Conservation (phyloP, 2,888 invertebrate genomes). For the Philonicus albiceps region DNA sequence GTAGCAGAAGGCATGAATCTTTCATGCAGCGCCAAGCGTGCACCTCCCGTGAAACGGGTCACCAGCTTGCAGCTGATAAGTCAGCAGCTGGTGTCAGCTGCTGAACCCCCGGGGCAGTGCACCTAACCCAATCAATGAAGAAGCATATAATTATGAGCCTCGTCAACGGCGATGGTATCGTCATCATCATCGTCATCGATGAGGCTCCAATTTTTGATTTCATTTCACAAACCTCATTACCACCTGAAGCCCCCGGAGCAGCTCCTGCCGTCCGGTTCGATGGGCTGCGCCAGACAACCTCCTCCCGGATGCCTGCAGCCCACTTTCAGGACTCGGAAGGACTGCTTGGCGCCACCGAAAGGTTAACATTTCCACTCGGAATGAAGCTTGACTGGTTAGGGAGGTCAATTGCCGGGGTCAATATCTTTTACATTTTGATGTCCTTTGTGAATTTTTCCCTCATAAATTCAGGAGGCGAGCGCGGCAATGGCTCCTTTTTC, state of each 20-base stretch:
- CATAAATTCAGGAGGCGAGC: slow-evolving; percentile 6
- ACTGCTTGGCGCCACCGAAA: slow-evolving; percentile 36
- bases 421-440: slow-evolving; percentile 34
- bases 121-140: neutral
- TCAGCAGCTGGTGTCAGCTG: neutral
- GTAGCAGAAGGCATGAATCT: slow-evolving; percentile 10
- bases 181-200: neutral
- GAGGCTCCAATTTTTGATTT: neutral
- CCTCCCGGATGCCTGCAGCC: neutral
- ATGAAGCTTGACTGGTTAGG: slow-evolving; percentile 34
- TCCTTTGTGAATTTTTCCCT: slow-evolving; percentile 18
- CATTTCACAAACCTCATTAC: neutral
- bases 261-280: neutral
- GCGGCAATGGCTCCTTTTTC: neutral
- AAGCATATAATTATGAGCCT: neutral
- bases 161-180: neutral
- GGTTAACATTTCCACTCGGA: slow-evolving; percentile 26
- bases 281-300: neutral
- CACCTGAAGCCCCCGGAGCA: slow-evolving; percentile 6
- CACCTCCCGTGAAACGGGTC: neutral
- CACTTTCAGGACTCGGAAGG: neutral
- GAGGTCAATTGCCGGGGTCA: slow-evolving; percentile 31
- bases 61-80: neutral
- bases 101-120: neutral
- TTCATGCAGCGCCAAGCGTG: neutral